phyloP scores from a whole-genome alignment of 2,113 vertebrate genomes.

The Pollimyrus isidori region DNA sequence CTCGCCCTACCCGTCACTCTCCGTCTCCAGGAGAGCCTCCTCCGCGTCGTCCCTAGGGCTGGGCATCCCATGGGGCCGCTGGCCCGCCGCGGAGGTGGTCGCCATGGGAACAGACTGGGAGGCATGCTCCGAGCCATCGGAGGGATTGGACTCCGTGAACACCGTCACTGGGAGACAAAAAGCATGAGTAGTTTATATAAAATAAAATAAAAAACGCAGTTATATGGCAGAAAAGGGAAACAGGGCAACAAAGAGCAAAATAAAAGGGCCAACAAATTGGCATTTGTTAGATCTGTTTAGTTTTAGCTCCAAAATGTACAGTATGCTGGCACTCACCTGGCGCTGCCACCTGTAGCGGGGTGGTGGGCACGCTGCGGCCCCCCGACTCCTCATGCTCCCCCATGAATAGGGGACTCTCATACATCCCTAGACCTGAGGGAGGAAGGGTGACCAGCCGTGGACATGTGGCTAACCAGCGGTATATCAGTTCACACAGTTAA shows the following conservation, averaged over 20 bases:
- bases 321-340: slow-evolving; percentile 62
- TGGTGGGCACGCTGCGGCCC: slow-evolving; percentile 92
- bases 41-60: slow-evolving; percentile 73
- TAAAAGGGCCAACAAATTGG: background rate
- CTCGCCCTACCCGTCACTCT: slow-evolving; percentile 73
- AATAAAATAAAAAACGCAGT: background rate
- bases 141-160: slow-evolving; percentile 71
- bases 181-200: too few relatives aligned
- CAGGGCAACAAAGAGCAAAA: background rate
- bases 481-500: slow-evolving; percentile 60
- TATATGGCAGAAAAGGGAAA: background rate
- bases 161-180: slow-evolving; percentile 55
- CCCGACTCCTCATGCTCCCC: slow-evolving; percentile 94
- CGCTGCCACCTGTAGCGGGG: slow-evolving; percentile 86
- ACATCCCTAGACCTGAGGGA: slow-evolving; percentile 83
- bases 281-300: too few relatives aligned
- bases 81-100: slow-evolving; percentile 76
- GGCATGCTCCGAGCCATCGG: slow-evolving; percentile 75
- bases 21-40: slow-evolving; percentile 79
- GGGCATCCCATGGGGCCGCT: slow-evolving; percentile 63
- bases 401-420: slow-evolving; percentile 90
- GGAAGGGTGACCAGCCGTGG: background rate
- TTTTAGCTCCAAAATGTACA: background rate
- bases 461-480: slow-evolving; percentile 75
- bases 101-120: slow-evolving; percentile 94